phyloP scores from a whole-genome alignment of 2,113 vertebrate genomes.

The Leptosomus discolor region DNA sequence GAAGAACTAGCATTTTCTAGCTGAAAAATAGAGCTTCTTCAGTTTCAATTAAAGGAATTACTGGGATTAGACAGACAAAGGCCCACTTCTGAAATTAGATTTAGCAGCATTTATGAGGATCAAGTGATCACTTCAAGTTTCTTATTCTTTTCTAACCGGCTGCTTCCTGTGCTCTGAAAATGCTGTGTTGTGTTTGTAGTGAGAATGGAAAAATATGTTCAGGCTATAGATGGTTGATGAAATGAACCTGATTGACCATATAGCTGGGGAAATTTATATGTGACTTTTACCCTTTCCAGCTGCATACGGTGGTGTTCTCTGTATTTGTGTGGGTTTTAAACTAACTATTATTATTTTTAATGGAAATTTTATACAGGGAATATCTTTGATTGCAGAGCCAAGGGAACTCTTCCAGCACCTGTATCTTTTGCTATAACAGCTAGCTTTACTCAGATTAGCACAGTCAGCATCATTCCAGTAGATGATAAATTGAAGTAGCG shows the following conservation, averaged over 20 bases:
- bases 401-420: neutral
- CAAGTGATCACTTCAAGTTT: slow-evolving; percentile 35
- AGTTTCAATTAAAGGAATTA: slow-evolving; percentile 65
- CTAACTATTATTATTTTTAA: neutral
- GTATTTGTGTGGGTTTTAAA: neutral
- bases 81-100: slow-evolving; percentile 45
- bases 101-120: slow-evolving; percentile 17
- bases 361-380: neutral
- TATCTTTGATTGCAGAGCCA: neutral
- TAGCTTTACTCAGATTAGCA: neutral
- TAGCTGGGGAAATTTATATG: neutral
- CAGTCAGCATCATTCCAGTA: neutral
- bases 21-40: slow-evolving; percentile 16
- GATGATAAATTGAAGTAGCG: neutral
- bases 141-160: slow-evolving; percentile 26
- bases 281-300: neutral
- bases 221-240: neutral
- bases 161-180: slow-evolving; percentile 2
- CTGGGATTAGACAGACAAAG: slow-evolving; percentile 59
- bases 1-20: neutral
- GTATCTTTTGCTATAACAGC: neutral
- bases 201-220: neutral
- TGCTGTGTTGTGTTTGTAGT: neutral
- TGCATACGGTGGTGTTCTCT: neutral
- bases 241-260: neutral